phyloP scores from a whole-genome alignment of 2,888 invertebrate species.

The Himalopsyche kuldschensis region DNA sequence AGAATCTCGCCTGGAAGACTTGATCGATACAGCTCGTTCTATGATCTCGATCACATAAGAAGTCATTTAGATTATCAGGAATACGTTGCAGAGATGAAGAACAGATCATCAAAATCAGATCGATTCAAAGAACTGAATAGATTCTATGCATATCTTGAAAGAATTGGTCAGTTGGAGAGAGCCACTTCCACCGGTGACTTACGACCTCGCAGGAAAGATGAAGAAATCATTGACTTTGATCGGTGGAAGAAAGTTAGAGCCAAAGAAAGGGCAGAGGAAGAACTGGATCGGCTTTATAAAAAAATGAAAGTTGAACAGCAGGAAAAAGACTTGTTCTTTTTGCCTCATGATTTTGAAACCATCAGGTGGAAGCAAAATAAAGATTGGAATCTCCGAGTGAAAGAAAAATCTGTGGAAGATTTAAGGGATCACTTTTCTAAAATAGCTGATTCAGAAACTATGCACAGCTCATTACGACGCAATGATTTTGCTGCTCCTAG shows the following conservation, averaged over 20 bases:
- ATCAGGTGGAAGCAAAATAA: constrained; percentile 75
- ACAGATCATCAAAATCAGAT: constrained; percentile 70
- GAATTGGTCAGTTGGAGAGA: constrained; percentile 79
- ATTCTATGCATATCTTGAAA: constrained; percentile 83
- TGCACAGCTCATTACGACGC: constrained; percentile 52
- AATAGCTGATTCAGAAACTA: constrained; percentile 56
- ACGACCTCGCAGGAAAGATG: constrained; percentile 71
- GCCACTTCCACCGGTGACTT: constrained; percentile 71
- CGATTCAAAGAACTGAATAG: constrained; percentile 82
- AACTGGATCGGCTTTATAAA: constrained; percentile 73
- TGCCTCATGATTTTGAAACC: constrained; percentile 72
- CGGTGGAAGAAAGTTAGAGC: constrained; percentile 81
- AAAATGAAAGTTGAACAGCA: constrained; percentile 78
- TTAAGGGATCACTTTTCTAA: constrained; percentile 76
- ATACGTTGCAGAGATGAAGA: constrained; percentile 67
- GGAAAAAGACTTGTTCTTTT: constrained; percentile 82
- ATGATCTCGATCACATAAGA: constrained; percentile 44
- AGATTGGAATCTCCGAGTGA: constrained; percentile 76
- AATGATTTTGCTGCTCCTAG: constrained; percentile 55
- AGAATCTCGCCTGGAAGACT: constrained; percentile 28
- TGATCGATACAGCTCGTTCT: constrained; percentile 46
- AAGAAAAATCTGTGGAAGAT: constrained; percentile 87
- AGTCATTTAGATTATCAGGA: constrained; percentile 68
- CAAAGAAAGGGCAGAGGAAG: constrained; percentile 80
- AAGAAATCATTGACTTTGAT: constrained; percentile 84